Conservation (phyloP, 2,797 vertebrate genomes). For the Fistularia commersonii region DNA sequence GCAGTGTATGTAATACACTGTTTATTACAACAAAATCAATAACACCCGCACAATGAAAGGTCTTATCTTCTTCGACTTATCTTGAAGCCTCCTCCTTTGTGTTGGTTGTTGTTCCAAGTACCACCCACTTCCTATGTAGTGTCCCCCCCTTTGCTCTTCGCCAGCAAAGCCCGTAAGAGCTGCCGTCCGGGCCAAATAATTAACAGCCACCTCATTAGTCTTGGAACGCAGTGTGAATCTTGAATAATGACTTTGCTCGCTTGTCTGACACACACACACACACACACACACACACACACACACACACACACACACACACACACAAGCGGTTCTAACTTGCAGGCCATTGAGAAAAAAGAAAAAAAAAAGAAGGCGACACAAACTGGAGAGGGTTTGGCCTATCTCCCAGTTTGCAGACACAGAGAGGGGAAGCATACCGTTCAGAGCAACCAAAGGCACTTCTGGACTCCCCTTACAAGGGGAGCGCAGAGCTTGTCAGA, state of each 20-base stretch:
- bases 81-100: slow-evolving; percentile 6
- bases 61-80: slow-evolving; percentile 9
- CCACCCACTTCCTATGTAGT: no score
- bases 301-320: background rate
- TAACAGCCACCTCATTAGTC: slow-evolving; percentile 57
- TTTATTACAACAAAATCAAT: no score
- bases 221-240: slow-evolving; percentile 45
- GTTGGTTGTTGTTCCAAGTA: slow-evolving; percentile 31
- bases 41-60: no score
- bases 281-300: background rate
- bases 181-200: slow-evolving; percentile 39
- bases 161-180: no score
- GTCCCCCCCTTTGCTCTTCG: slow-evolving; percentile 11
- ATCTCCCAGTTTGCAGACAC: no score
- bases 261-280: slow-evolving; percentile 10
- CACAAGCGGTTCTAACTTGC: slow-evolving; percentile 22
- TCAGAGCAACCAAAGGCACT: slow-evolving; percentile 43
- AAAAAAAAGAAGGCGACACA: slow-evolving; percentile 3
- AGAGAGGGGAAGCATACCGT: slow-evolving; percentile 14
- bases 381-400: background rate
- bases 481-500: slow-evolving; percentile 24
- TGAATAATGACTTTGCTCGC: slow-evolving; percentile 43
- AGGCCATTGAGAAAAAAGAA: slow-evolving; percentile 23
- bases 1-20: no score
- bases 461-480: slow-evolving; percentile 32